phyloP scores from a whole-genome alignment of 2,888 invertebrate species.

The Linnaemya vulpina region DNA sequence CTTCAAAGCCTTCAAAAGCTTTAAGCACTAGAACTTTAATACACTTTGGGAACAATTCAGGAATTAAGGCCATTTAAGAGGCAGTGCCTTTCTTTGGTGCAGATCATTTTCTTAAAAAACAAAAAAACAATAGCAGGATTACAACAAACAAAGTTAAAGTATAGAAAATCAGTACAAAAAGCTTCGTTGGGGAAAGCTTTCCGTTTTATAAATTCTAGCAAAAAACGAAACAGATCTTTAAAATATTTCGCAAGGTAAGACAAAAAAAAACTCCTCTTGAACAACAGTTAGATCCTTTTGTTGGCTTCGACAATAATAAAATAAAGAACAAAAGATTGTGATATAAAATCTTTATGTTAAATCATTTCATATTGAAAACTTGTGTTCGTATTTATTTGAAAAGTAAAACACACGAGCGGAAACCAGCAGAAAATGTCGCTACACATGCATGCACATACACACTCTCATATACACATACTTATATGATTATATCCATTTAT shows the following conservation, averaged over 20 bases:
- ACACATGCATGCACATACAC: no score
- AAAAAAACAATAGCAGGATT: background rate
- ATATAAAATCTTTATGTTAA: constrained; percentile 7
- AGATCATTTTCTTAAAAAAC: no score
- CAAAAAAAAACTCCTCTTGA: constrained; percentile 2
- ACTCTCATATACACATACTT: background rate
- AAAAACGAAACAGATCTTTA: background rate
- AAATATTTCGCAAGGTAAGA: background rate
- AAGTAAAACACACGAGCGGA: constrained; percentile 49
- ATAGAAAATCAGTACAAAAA: background rate
- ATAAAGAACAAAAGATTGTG: constrained; percentile 14
- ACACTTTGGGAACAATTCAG: no score
- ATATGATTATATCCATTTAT: background rate
- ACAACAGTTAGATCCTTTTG: constrained; percentile 62
- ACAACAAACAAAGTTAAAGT: background rate
- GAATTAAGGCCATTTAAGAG: no score
- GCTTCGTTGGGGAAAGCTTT: background rate
- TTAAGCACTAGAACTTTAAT: no score
- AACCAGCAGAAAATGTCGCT: constrained; percentile 8
- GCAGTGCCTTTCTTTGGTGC: no score
- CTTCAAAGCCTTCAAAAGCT: no score
- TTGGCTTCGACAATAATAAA: constrained; percentile 7
- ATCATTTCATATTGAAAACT: constrained; percentile 48
- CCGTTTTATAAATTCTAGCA: background rate
- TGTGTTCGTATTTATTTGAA: constrained; percentile 23